Conservation (phyloP, 2,113 vertebrate species). For the Rattus rattus region DNA sequence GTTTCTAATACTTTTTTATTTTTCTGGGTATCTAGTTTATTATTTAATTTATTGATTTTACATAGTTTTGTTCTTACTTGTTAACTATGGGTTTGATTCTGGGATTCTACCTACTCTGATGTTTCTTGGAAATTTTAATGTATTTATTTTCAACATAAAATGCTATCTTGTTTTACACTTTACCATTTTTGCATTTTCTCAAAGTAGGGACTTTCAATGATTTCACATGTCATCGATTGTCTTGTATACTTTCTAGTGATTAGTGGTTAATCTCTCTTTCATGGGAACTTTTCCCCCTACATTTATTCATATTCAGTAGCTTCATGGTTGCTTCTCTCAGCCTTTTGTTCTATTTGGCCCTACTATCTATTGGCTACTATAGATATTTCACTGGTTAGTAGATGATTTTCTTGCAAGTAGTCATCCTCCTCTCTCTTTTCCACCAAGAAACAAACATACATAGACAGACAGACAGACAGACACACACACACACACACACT, state of each 20-base stretch:
- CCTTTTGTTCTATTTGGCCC: neutral
- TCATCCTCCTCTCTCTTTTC: neutral
- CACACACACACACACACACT: neutral
- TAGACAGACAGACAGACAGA: neutral
- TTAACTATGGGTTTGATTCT: neutral
- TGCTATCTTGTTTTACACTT: slow-evolving; percentile 7
- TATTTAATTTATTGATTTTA: slow-evolving; percentile 3
- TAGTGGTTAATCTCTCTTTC: neutral
- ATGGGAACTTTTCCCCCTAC: neutral
- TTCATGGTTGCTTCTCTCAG: neutral
- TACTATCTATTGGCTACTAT: neutral
- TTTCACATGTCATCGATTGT: neutral
- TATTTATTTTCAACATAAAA: slow-evolving; percentile 31
- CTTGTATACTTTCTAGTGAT: neutral
- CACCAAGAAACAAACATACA: neutral
- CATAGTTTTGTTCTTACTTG: neutral
- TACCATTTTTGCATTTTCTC: slow-evolving; percentile 21
- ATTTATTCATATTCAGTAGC: neutral
- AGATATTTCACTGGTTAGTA: neutral
- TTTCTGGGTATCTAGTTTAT: slow-evolving; percentile 1
- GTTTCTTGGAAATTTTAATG: slow-evolving; percentile 25
- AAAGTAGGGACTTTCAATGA: neutral
- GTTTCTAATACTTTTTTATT: neutral
- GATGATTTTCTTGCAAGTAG: neutral
- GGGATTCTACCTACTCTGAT: neutral